phyloP scores from a whole-genome alignment of 2,888 invertebrate species.

The Plagiodera versicolora region DNA sequence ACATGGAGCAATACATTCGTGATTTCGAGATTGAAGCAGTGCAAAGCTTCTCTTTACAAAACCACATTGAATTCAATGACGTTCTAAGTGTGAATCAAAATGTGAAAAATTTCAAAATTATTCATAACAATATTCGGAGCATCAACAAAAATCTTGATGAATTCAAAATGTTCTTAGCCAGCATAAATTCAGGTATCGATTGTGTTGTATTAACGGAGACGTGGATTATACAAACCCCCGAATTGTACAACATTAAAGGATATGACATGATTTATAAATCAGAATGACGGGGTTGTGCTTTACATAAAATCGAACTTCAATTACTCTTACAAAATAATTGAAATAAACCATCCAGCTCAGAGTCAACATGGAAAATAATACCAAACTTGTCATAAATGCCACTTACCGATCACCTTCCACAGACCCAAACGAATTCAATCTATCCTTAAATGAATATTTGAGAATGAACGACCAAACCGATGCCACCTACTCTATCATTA shows the following conservation, averaged over 20 bases:
- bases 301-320: not conserved
- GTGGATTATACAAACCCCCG: not conserved
- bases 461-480: not conserved
- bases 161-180: not conserved
- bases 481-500: not conserved
- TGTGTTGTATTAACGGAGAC: conserved; percentile 2
- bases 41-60: not conserved
- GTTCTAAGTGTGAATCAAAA: not conserved
- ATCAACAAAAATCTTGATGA: not conserved
- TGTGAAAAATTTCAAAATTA: not conserved
- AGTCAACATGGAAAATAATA: not conserved
- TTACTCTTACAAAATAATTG: not conserved
- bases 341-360: not conserved
- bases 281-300: not conserved
- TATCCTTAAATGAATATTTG: not conserved
- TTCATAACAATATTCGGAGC: conserved; percentile 1
- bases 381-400: not conserved
- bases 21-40: not conserved
- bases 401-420: conserved; percentile 2
- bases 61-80: not conserved
- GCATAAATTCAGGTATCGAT: not conserved
- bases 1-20: conserved; percentile 1
- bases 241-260: not conserved
- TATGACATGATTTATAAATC: not conserved
- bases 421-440: not conserved